A percentile compares a stretch with the other conserved stretches of the same genome.
Evolutionary conservation across 2,113 vertebrate genomes (phyloP).

Genomic region (Bubo scandiacus): DNA sequence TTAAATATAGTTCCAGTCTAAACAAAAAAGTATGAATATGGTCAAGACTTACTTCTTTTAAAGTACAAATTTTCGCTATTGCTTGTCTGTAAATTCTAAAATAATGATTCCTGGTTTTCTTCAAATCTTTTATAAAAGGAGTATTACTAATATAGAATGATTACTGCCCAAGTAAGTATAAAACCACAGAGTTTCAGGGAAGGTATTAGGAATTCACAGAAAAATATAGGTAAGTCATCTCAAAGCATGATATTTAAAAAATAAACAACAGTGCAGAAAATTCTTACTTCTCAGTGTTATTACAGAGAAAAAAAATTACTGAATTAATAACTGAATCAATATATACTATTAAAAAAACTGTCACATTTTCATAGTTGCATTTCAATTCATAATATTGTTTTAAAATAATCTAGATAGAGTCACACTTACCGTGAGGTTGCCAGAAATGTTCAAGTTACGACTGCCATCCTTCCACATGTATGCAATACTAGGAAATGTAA

Average conservation of each 20-base stretch:
- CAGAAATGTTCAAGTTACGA: background rate
- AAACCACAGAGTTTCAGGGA: background rate
- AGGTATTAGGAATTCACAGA: background rate
- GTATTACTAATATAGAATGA: background rate
- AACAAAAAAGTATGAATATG: background rate
- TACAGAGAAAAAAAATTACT: background rate
- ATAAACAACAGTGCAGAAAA: background rate
- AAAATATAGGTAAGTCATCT: background rate
- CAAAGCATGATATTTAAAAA: background rate
- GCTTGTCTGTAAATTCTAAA: background rate
- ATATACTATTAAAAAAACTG: background rate
- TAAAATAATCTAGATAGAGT: background rate
- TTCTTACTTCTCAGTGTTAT: background rate
- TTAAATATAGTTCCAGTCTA: background rate
- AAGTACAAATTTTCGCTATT: background rate
- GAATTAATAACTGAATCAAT: background rate
- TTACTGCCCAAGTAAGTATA: background rate
- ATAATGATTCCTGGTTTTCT: background rate
- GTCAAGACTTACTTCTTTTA: background rate
- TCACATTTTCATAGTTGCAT: background rate
- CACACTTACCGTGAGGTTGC: background rate
- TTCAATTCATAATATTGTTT: background rate
- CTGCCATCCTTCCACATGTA: background rate
- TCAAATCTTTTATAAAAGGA: background rate
- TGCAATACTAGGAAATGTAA: background rate